Conservation (phyloP, 2,113 vertebrate genomes). For the Coryphaenoides rupestris region DNA sequence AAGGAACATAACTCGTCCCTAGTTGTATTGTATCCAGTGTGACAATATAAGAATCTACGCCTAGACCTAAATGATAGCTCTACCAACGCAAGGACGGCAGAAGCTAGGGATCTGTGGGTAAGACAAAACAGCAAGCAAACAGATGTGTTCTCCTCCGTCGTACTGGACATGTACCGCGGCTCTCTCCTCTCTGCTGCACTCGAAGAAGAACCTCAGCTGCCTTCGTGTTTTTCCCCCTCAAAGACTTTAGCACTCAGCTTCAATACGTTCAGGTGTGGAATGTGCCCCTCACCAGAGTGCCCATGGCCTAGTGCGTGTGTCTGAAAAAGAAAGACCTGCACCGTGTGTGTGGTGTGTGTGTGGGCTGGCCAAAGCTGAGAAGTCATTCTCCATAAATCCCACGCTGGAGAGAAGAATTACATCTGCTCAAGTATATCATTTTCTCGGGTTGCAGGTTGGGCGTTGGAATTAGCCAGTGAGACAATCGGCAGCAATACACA, state of each 20-base stretch:
- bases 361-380: conserved; percentile 38
- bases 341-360: not conserved
- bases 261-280: conserved; percentile 43
- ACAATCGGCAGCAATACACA: conserved; percentile 33
- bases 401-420: conserved; percentile 8
- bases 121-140: not conserved
- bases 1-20: no score
- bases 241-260: conserved; percentile 25
- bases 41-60: no score
- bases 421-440: conserved; percentile 37
- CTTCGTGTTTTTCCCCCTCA: conserved; percentile 15
- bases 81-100: no score
- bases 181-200: conserved; percentile 1
- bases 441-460: conserved; percentile 50
- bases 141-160: not conserved
- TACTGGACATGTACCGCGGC: not conserved
- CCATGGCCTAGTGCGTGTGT: no score
- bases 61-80: no score
- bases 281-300: conserved; percentile 59
- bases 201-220: conserved; percentile 13
- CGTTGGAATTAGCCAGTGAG: conserved; percentile 33
- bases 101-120: no score
- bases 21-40: no score
- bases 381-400: conserved; percentile 23
- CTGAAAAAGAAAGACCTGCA: no score